phyloP scores from a whole-genome alignment of 1,140 invertebrate species.

The Drosophila persimilis region DNA sequence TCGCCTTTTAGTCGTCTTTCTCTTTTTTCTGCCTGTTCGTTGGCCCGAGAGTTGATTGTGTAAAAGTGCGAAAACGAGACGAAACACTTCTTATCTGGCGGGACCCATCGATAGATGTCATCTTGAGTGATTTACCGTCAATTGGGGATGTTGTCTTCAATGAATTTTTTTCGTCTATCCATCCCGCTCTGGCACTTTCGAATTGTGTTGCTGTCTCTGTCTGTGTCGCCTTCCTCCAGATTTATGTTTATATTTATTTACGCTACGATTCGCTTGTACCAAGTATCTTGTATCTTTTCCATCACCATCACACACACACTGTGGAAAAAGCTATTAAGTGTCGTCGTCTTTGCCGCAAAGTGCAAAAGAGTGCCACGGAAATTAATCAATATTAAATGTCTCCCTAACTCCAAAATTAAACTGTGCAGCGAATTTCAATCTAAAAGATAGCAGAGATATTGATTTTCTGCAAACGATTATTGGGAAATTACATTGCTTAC shows the following conservation, averaged over 20 bases:
- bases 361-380: slow-evolving; percentile 31
- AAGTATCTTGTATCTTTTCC: slow-evolving; percentile 49
- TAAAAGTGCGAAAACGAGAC: slow-evolving; percentile 79
- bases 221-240: slow-evolving; percentile 35
- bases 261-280: slow-evolving; percentile 51
- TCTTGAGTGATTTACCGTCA: slow-evolving; percentile 82
- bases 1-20: not conserved
- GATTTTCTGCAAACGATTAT: not conserved
- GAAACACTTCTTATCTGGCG: slow-evolving; percentile 74
- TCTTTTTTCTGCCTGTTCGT: not conserved
- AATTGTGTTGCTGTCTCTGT: slow-evolving; percentile 3
- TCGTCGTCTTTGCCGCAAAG: slow-evolving; percentile 24
- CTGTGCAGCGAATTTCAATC: slow-evolving; percentile 49
- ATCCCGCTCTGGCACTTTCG: slow-evolving; percentile 4
- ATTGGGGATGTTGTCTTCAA: slow-evolving; percentile 81
- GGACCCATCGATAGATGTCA: slow-evolving; percentile 79
- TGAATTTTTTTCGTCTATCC: slow-evolving; percentile 52
- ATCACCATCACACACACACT: slow-evolving; percentile 18
- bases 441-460: not conserved
- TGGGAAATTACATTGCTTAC: not conserved
- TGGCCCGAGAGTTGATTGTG: slow-evolving; percentile 56
- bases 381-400: slow-evolving; percentile 74
- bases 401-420: slow-evolving; percentile 52
- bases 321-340: slow-evolving; percentile 56
- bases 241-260: slow-evolving; percentile 79